Evolutionary conservation across 2,888 invertebrate species (phyloP).

Genomic region (Anodontia alba): DNA sequence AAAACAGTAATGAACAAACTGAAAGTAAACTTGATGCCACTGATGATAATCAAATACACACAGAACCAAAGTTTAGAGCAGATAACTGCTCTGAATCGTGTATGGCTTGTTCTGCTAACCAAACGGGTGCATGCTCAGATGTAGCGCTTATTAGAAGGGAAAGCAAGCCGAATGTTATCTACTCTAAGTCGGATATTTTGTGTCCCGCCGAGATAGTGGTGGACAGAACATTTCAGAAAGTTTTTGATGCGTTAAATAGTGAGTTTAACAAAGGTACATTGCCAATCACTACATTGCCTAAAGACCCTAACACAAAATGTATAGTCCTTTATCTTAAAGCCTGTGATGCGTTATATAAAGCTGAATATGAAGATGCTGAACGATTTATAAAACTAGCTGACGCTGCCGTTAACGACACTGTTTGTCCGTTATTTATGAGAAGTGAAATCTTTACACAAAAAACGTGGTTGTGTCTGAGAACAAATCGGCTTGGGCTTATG

Average conservation of each 20-base stretch:
- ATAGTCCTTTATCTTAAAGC: neutral
- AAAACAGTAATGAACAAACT: neutral
- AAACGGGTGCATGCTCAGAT: neutral
- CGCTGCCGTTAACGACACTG: neutral
- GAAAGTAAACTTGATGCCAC: neutral
- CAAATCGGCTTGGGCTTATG: neutral
- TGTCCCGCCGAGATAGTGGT: neutral
- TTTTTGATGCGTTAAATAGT: neutral
- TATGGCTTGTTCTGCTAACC: neutral
- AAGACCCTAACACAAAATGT: neutral
- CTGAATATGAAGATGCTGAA: neutral
- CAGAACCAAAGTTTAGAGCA: neutral
- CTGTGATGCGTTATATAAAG: neutral
- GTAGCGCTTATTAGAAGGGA: neutral
- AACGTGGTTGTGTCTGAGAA: conserved; percentile 4
- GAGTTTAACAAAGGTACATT: neutral
- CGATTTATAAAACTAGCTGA: conserved; percentile 12
- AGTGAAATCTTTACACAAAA: conserved; percentile 6
- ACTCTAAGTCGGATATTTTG: neutral
- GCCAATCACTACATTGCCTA: neutral
- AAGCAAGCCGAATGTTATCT: neutral
- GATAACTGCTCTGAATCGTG: neutral
- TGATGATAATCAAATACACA: neutral
- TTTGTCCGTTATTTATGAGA: neutral
- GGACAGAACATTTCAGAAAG: conserved; percentile 4